Percentiles rank a stretch among this genome's conserved stretches.
These are phyloP conservation scores for Amiota communis DNA, from an alignment of 2,888 invertebrate species.

Conservation along the genomic window DNA sequence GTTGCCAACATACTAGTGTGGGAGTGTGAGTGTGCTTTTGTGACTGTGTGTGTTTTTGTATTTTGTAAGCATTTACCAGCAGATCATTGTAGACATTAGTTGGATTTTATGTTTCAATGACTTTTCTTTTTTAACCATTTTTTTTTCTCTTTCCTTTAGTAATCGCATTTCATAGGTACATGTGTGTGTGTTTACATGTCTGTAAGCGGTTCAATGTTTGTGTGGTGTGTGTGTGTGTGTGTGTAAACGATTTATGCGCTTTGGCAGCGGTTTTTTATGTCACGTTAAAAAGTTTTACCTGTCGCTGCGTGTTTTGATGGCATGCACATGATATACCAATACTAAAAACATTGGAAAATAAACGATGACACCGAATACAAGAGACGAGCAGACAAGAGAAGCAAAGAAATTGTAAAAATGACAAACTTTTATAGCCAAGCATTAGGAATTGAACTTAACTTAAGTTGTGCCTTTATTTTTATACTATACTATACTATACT, in stretches of 20 bases:
- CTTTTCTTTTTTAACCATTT: not conserved
- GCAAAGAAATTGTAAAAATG: no score
- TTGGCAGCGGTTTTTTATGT: slow-evolving; percentile 29
- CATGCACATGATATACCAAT: not conserved
- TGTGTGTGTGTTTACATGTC: not conserved
- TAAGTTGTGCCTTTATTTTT: no score
- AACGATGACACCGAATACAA: no score
- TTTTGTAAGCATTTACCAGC: slow-evolving; percentile 46
- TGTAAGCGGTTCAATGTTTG: not conserved
- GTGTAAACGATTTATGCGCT: slow-evolving; percentile 59
- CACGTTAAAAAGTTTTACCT: slow-evolving; percentile 49
- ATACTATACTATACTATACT: no score
- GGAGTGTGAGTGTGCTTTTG: not conserved
- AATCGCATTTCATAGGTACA: not conserved
- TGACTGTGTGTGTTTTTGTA: not conserved
- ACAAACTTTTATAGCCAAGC: no score
- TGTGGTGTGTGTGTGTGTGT: not conserved
- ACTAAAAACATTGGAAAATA: no score
- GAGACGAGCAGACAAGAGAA: no score
- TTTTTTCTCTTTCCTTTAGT: not conserved
- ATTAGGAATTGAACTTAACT: not conserved
- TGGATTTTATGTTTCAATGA: slow-evolving; percentile 36
- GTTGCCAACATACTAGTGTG: not conserved
- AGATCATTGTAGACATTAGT: slow-evolving; percentile 67
- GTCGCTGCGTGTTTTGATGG: slow-evolving; percentile 26